Evolutionary conservation across 1,140 invertebrate species (phyloP).

Genomic region (Teleogryllus occipitalis): DNA sequence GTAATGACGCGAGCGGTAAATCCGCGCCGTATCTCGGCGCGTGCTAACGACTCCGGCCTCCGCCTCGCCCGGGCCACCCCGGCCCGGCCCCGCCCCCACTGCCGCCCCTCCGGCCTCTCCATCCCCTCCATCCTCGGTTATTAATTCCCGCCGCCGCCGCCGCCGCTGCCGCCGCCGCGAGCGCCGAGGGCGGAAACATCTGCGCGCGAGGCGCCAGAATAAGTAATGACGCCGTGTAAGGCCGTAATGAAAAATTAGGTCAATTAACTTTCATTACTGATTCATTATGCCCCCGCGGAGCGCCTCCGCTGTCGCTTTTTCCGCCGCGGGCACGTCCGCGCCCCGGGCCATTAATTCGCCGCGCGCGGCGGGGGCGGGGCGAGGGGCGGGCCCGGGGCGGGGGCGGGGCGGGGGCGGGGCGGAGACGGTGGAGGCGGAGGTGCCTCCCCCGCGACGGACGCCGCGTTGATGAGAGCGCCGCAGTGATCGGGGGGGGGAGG

Average conservation of each 20-base stretch:
- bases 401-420: neutral
- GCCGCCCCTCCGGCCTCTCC: neutral
- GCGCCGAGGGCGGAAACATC: neutral
- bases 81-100: neutral
- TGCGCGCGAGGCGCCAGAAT: conserved; percentile 16
- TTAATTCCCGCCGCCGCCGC: neutral
- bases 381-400: neutral
- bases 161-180: too few species aligned
- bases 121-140: neutral
- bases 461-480: too few species aligned
- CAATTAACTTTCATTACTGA: conserved; percentile 22
- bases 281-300: conserved; percentile 19
- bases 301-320: neutral
- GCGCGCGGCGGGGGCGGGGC: neutral
- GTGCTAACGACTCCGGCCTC: neutral
- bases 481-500: too few species aligned
- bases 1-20: neutral
- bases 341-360: neutral
- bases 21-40: too few species aligned
- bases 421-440: too few species aligned
- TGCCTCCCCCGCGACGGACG: too few species aligned
- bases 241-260: conserved; percentile 21
- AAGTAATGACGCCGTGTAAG: conserved; percentile 15
- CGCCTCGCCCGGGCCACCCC: neutral
- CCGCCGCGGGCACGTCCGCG: neutral